Percentiles rank a stretch among this genome's conserved stretches.
These are phyloP conservation scores for Hypena proboscidalis DNA, from an alignment of 2,888 invertebrate genomes.

Conservation along the genomic window DNA sequence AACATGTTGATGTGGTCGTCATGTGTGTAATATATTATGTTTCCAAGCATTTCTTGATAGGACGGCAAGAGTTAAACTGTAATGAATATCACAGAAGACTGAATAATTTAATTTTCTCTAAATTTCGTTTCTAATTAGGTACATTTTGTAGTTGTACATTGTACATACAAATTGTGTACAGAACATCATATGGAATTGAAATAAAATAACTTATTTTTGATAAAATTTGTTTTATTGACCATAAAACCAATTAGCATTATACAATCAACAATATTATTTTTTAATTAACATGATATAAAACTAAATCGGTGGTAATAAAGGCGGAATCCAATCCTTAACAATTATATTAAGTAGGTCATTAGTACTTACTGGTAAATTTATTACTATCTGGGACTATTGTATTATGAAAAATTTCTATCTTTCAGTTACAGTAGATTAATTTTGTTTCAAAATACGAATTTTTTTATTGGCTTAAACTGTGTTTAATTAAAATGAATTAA, in stretches of 20 bases:
- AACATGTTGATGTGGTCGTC: constrained; percentile 14
- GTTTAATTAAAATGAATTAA: background rate
- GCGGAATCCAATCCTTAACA: constrained; percentile 26
- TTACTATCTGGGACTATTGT: too few relatives aligned
- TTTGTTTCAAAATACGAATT: too few relatives aligned
- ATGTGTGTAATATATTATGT: constrained; percentile 18
- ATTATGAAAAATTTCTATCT: too few relatives aligned
- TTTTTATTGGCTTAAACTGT: too few relatives aligned
- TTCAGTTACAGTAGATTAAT: too few relatives aligned
- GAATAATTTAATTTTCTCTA: constrained; percentile 73
- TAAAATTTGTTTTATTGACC: constrained; percentile 61
- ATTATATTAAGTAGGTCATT: too few relatives aligned
- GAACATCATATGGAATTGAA: constrained; percentile 64
- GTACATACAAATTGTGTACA: constrained; percentile 51
- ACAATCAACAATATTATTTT: constrained; percentile 34
- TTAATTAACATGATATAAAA: constrained; percentile 40
- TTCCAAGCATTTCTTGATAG: constrained; percentile 36
- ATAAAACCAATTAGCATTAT: constrained; percentile 37
- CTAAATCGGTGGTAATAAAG: constrained; percentile 40
- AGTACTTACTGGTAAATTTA: too few relatives aligned
- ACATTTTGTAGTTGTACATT: constrained; percentile 67
- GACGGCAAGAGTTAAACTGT: constrained; percentile 67
- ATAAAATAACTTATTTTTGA: constrained; percentile 79
- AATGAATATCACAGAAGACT: constrained; percentile 78
- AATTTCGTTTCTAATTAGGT: constrained; percentile 53